Evolutionary conservation across 2,888 invertebrate species (phyloP), one percentile per base, ranked within the genome.

Genomic region (Hermaeophaga mercurialis): DNA sequence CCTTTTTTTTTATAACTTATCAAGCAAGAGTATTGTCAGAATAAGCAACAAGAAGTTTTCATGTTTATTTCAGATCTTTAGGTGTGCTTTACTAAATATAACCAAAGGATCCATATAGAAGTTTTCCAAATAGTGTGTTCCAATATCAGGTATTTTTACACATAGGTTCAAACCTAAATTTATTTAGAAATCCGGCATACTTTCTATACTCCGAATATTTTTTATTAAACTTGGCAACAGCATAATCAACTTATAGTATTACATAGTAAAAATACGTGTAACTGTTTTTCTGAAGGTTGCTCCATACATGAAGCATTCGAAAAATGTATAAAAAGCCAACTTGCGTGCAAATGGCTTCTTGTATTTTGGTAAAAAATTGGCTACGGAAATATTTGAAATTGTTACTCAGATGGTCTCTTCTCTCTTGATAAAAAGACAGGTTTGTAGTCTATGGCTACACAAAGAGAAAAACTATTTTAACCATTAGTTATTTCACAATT

Each of bases 251-350:
- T 38, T 48, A 26, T 39, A 48, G 38, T 48, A 48, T 48, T 48
- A 48, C 48, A 48, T 48, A 48, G 48, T 48, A 48, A 48, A 48
- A 48, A 48, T 48, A 18, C 38, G 18, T 38, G 45, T 50, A 56
- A 56, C 56, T 56, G 49, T 56, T 56, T 44, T 24, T 34, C 31
- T 56, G 56, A 56, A 56, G 56, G 56, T 50, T 56, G 49, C 26
- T 55, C 48, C 36, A 48, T 48, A 43, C 33, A 24, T 18, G 24
- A 41, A 43, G 52, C 43, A 52, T 52, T 52, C 52, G 43, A 52
- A 52, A 52, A 52, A 52, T 52, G 22, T 44, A 43, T 52, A 43
- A 50, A 43, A 39, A 43, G 50, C 19, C 26, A 18, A 12, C 22
- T 49, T 33, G 50, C 50, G 50, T 44, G 52, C 17, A 48, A 38